Percentiles rank a stretch among this genome's conserved stretches.
phyloP scores from a whole-genome alignment of 2,888 invertebrate genomes.

The Bellardia pandia region DNA sequence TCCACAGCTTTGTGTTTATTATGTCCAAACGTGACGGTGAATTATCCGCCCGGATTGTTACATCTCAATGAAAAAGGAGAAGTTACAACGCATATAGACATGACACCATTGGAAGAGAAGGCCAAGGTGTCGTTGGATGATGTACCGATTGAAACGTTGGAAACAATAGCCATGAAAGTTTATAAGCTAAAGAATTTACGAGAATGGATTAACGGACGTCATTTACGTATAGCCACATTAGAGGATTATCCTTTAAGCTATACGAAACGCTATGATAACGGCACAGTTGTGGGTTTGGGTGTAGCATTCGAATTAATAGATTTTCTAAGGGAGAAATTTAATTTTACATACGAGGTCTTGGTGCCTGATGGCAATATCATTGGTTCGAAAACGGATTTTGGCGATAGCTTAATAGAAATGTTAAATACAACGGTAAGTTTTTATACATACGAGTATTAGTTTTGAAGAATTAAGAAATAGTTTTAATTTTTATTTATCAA shows the following conservation, averaged over 20 bases:
- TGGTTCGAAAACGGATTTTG: slow-evolving; percentile 84
- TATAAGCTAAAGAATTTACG: slow-evolving; percentile 75
- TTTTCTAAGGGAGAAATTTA: slow-evolving; percentile 88
- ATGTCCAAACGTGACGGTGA: slow-evolving; percentile 76
- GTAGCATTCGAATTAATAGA: slow-evolving; percentile 90
- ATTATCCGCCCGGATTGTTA: slow-evolving; percentile 74
- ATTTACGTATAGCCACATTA: slow-evolving; percentile 81
- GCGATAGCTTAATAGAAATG: slow-evolving; percentile 88
- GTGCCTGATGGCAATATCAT: slow-evolving; percentile 87
- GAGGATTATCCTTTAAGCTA: slow-evolving; percentile 88
- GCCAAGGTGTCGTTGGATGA: slow-evolving; percentile 69
- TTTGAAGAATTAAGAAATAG: background rate
- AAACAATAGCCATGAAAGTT: slow-evolving; percentile 76
- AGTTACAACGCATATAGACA: background rate
- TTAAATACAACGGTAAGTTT: slow-evolving; percentile 86
- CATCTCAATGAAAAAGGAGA: slow-evolving; percentile 72
- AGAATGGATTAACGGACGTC: slow-evolving; percentile 80
- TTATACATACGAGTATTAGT: background rate
- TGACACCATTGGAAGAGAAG: slow-evolving; percentile 47
- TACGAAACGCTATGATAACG: slow-evolving; percentile 84
- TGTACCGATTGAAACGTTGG: slow-evolving; percentile 75
- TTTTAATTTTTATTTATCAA: background rate
- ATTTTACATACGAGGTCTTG: slow-evolving; percentile 90
- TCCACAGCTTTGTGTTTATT: slow-evolving; percentile 79
- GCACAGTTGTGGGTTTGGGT: slow-evolving; percentile 87